Evolutionary conservation across 2,113 vertebrate species (phyloP).

Genomic region (Gallinago paraguaiae): DNA sequence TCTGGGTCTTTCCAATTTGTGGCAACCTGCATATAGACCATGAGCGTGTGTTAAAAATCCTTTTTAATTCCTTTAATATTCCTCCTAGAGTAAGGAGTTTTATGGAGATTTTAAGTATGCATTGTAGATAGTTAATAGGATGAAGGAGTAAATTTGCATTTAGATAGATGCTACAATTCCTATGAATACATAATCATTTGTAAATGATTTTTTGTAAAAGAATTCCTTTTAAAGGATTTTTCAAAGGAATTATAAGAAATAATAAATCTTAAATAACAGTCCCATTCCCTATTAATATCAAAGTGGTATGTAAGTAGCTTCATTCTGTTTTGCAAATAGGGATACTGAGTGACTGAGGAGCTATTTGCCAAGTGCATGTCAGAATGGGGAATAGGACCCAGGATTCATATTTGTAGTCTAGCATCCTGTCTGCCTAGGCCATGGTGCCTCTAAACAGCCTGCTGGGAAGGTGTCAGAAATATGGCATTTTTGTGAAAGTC

Average conservation of each 20-base stretch:
- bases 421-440: neutral
- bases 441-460: neutral
- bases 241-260: neutral
- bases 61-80: neutral
- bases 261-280: neutral
- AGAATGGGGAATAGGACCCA: neutral
- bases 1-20: neutral
- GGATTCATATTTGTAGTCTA: neutral
- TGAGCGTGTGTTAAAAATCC: neutral
- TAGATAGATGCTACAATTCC: neutral
- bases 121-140: neutral
- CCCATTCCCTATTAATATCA: neutral
- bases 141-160: slow-evolving; percentile 34
- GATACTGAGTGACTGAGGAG: neutral
- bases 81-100: neutral
- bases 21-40: neutral
- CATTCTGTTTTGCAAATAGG: neutral
- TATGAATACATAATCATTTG: neutral
- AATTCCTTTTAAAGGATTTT: neutral
- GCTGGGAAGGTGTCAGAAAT: slow-evolving; percentile 60
- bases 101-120: neutral
- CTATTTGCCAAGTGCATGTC: neutral
- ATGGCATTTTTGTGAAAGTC: slow-evolving; percentile 40
- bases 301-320: neutral
- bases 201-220: neutral